phyloP scores from a whole-genome alignment of 2,113 vertebrate species.

The Pardalotus punctatus region DNA sequence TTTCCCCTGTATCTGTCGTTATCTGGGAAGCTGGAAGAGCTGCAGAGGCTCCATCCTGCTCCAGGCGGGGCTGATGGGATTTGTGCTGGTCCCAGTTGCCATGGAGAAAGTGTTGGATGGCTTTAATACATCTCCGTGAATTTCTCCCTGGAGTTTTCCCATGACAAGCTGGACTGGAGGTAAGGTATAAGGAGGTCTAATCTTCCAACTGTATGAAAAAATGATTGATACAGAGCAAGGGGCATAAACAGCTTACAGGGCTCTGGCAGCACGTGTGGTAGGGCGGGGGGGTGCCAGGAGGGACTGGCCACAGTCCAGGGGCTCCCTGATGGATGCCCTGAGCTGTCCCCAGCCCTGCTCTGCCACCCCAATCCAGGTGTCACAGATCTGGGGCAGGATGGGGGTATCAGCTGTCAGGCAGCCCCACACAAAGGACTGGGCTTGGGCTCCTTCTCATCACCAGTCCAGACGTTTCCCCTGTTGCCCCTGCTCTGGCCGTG shows the following conservation, averaged over 20 bases:
- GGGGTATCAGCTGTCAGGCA: fast-evolving
- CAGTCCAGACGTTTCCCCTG: background rate
- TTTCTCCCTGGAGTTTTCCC: conserved; percentile 70
- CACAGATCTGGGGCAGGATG: background rate
- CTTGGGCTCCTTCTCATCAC: background rate
- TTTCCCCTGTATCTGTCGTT: background rate
- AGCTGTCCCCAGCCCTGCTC: background rate
- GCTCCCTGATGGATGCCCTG: background rate
- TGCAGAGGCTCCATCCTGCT: background rate
- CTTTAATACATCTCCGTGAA: conserved; percentile 59
- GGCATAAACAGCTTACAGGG: background rate
- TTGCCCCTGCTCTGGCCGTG: background rate
- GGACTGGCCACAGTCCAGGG: fast-evolving
- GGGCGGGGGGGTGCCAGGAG: fast-evolving
- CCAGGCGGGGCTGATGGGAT: conserved; percentile 32
- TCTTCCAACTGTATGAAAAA: conserved; percentile 62
- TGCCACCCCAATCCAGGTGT: background rate
- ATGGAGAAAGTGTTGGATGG: conserved; percentile 73
- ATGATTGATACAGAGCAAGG: conserved; percentile 52
- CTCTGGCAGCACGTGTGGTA: background rate
- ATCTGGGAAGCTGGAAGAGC: background rate
- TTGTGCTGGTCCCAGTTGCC: conserved; percentile 66
- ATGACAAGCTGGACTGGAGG: conserved; percentile 67
- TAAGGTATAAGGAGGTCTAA: conserved; percentile 60
- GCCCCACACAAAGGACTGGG: too few species aligned